Base-by-base conservation (phyloP, 2,888 invertebrate genomes). In the Latrodectus elegans region DNA sequence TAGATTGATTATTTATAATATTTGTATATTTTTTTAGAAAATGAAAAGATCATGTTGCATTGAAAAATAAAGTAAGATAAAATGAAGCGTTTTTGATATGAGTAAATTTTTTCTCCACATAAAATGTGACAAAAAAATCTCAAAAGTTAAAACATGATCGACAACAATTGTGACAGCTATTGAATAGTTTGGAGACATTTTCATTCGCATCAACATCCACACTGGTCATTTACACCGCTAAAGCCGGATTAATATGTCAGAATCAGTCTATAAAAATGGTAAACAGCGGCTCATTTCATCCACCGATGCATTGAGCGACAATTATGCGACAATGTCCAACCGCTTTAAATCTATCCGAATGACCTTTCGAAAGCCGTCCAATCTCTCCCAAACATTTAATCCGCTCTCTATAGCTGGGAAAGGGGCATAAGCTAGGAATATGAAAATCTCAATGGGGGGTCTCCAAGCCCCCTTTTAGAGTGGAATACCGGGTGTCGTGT, bases 271-370 rank as follows among this genome's bases (percentile, higher is more conserved):
- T 72, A 77, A 22, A 78, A 78, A 84, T 51, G 26, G 64, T 51
- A 76, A 60, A 76, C 75, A 38, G 74, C 22, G 64, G 84, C 74
- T 73, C 84, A 78, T 84, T 84, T 84, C 64, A 71, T 22, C 67
- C 65, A 38, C 15, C 73, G 8, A n/a, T n/a, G 68, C 55, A 81
- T 87, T 77, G 77, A 87, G 2, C 53, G 12, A 75, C 85, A 86
- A 86, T 86, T 86, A 86, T 53, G 64, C 17, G 68, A 86, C 80
- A 86, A 86, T 80, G 78, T 49, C n/a, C 80, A 71, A 86, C 76
- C 80, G 53, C 52, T 70, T 75, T 74, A 80, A 86, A 86, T 80
- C 85, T 60, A n/a, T 12, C 22, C 68, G n/a, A 11, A 38, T 38
- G 38, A 81, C 65, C 75, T 55, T 17, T 15, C 15, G 26, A 26